Conservation (phyloP, 1,140 invertebrate genomes). For the Drosophila miranda region DNA sequence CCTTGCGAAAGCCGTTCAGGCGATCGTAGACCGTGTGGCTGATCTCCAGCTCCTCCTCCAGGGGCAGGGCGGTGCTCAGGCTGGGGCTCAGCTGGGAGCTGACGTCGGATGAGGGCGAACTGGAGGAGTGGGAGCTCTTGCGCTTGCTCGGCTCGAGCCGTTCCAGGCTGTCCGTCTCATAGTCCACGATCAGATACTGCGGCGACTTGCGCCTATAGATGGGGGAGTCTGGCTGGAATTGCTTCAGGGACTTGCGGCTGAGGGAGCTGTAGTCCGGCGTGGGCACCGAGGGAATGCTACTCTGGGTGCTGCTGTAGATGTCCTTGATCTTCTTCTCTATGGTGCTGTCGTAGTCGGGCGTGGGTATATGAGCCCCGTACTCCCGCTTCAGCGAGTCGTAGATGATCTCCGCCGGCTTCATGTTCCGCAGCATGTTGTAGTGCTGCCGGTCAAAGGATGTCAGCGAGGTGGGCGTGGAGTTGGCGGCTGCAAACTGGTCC, state of each 20-base stretch:
- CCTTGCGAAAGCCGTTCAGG: slow-evolving; percentile 74
- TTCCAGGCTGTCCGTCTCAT: slow-evolving; percentile 91
- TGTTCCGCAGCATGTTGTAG: slow-evolving; percentile 82
- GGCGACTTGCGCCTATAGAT: slow-evolving; percentile 79
- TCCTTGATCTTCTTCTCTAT: slow-evolving; percentile 81
- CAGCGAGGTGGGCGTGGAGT: slow-evolving; percentile 69
- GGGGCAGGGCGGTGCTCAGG: slow-evolving; percentile 86
- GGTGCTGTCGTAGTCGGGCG: slow-evolving; percentile 81
- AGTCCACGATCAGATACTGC: slow-evolving; percentile 84
- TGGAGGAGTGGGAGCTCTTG: slow-evolving; percentile 83
- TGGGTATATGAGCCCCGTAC: slow-evolving; percentile 70
- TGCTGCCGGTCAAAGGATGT: slow-evolving; percentile 70
- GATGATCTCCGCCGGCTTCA: slow-evolving; percentile 85
- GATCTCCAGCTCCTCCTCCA: slow-evolving; percentile 91
- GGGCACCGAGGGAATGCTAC: slow-evolving; percentile 77
- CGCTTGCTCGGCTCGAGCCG: slow-evolving; percentile 84
- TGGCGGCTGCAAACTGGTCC: slow-evolving; percentile 73
- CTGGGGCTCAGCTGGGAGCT: slow-evolving; percentile 88
- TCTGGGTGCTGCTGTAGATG: slow-evolving; percentile 79
- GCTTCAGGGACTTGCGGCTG: slow-evolving; percentile 72
- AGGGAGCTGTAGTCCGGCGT: slow-evolving; percentile 82
- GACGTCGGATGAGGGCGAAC: slow-evolving; percentile 86
- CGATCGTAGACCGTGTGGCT: slow-evolving; percentile 86
- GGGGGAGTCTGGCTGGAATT: slow-evolving; percentile 80
- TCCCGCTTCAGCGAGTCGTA: slow-evolving; percentile 85